A percentile compares a stretch with the other conserved stretches of the same genome.
phyloP scores from a whole-genome alignment of 2,113 vertebrate genomes.

The Dipodomys ordii region DNA sequence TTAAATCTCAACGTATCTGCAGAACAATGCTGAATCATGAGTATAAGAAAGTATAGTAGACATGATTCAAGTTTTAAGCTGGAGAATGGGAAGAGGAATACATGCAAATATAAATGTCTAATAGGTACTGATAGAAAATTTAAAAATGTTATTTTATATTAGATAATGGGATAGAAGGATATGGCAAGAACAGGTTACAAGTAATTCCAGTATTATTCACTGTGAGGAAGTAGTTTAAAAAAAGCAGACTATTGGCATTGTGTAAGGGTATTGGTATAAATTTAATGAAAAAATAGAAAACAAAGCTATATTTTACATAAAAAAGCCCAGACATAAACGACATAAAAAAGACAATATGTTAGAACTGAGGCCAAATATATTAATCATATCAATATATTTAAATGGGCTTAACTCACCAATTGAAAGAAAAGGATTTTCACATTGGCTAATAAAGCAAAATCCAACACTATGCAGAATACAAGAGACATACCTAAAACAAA shows the following conservation, averaged over 20 bases:
- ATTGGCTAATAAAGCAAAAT: conserved; percentile 77
- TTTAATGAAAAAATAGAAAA: conserved; percentile 55
- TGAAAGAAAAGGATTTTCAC: conserved; percentile 77
- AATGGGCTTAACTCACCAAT: conserved; percentile 71
- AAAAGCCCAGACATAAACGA: conserved; percentile 52
- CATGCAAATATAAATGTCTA: not conserved
- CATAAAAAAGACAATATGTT: conserved; percentile 53
- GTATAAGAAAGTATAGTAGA: conserved; percentile 22
- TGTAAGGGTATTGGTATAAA: conserved; percentile 51
- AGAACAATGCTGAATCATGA: conserved; percentile 21
- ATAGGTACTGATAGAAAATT: conserved; percentile 41
- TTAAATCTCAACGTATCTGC: not conserved
- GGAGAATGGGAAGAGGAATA: not conserved
- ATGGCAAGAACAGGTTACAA: not conserved
- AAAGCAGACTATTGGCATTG: conserved; percentile 23
- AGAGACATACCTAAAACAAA: conserved; percentile 76
- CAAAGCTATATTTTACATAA: conserved; percentile 43
- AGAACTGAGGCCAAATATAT: conserved; percentile 65
- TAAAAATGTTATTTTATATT: conserved; percentile 26
- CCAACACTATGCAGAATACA: conserved; percentile 70
- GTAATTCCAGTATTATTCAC: conserved; percentile 65
- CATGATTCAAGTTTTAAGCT: not conserved
- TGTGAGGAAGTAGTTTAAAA: conserved; percentile 11
- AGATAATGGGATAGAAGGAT: conserved; percentile 22
- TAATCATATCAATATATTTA: conserved; percentile 68